Evolutionary conservation across 1,140 invertebrate genomes (phyloP).

Genomic region (Penaeus japonicus): DNA sequence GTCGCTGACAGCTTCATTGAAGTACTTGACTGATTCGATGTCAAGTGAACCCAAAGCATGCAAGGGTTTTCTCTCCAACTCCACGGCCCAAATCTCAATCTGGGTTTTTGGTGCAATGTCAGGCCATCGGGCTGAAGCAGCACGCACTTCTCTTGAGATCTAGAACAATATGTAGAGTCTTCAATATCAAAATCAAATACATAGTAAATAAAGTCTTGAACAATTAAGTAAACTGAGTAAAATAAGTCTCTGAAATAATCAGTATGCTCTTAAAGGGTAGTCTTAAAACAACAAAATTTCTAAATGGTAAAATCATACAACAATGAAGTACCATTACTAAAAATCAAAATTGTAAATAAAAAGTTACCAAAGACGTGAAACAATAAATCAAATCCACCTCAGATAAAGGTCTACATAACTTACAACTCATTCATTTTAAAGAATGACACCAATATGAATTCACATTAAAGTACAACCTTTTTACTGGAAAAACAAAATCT

Average conservation of each 20-base stretch:
- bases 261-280: no score
- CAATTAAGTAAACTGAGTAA: no score
- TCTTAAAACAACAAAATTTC: no score
- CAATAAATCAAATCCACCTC: no score
- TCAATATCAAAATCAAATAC: no score
- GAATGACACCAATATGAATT: neutral
- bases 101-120: neutral
- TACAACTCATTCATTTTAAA: neutral
- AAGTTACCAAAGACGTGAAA: no score
- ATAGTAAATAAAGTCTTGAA: no score
- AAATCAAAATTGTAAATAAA: no score
- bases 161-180: neutral
- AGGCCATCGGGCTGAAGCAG: slow-evolving; percentile 16
- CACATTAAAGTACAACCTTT: neutral
- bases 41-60: slow-evolving; percentile 29
- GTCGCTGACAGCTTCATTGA: slow-evolving; percentile 35
- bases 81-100: slow-evolving; percentile 45
- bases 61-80: slow-evolving; percentile 32
- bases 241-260: no score
- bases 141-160: neutral
- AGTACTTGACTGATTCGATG: slow-evolving; percentile 27
- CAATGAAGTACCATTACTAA: no score
- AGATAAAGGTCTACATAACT: no score
- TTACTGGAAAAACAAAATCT: neutral
- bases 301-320: no score